Evolutionary conservation across 2,888 invertebrate genomes (phyloP).

Genomic region (Andrena chrysosceles): DNA sequence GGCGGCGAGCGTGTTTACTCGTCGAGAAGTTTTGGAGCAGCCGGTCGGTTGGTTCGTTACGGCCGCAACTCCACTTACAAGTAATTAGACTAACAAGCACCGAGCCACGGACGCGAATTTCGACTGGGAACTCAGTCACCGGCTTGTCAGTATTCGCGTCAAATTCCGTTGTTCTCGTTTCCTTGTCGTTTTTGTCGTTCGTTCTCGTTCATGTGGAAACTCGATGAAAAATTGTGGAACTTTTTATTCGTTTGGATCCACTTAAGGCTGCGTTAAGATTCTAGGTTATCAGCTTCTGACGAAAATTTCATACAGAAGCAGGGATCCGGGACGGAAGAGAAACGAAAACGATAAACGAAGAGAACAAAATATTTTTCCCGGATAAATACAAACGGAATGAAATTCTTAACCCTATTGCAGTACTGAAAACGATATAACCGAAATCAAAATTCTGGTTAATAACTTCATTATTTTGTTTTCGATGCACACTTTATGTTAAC

Average conservation of each 20-base stretch:
- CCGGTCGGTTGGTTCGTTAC: slow-evolving; percentile 71
- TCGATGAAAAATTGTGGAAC: neutral
- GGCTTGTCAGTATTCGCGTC: slow-evolving; percentile 53
- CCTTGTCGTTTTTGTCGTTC: neutral
- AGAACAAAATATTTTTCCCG: too few relatives aligned
- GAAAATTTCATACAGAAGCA: too few relatives aligned
- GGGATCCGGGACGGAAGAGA: too few relatives aligned
- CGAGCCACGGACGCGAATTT: slow-evolving; percentile 55
- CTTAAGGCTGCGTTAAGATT: too few relatives aligned
- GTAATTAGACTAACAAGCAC: slow-evolving; percentile 77
- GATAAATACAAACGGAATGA: too few relatives aligned
- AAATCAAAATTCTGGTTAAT: too few relatives aligned
- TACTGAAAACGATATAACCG: too few relatives aligned
- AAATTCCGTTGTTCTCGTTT: slow-evolving; percentile 43
- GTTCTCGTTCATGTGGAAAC: neutral
- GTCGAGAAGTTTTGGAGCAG: slow-evolving; percentile 73
- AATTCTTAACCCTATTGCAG: too few relatives aligned
- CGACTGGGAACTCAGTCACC: slow-evolving; percentile 58
- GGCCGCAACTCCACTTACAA: slow-evolving; percentile 77
- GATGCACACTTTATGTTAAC: too few relatives aligned
- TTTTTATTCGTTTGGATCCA: neutral
- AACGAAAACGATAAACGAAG: too few relatives aligned
- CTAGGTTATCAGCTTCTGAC: neutral
- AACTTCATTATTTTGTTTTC: too few relatives aligned
- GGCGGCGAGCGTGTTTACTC: slow-evolving; percentile 71